Evolutionary conservation across 2,797 vertebrate species (phyloP), one percentile per base, ranked within the genome.

Genomic region (Poeciliopsis gracilis): DNA sequence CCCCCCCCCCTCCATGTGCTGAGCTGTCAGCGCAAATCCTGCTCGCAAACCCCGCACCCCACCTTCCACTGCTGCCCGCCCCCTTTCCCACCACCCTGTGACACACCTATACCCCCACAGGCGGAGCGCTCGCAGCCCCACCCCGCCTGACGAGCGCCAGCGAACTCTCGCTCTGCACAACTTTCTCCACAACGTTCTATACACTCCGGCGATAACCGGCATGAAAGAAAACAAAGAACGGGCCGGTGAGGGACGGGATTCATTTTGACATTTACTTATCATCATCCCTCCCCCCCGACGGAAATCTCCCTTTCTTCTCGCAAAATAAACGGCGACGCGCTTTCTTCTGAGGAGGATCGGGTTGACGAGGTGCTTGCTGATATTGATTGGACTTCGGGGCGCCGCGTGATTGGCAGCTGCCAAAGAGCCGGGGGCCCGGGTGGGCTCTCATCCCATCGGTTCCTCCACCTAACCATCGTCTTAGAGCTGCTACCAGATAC

Each of bases 101-200:
- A 94, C 92, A 93, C 92, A 93, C 92, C 93, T 93, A 89, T 87
- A 82, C 84, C 91, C 82, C 85, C 78, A 10, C 82, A 87, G 87
- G 80, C 82, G 93, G 86, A 82, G 81, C 85, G 81, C 79, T 84
- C n/a, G 49, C 61, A n/a, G 63, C 82, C 86, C 13, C 83, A 72
- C 41, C 87, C 81, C 74, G 53, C 43, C 12, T 59, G 25, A 51
- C 49, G 20, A 77, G 77, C 76, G 23, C 81, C 84, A 85, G n/a
- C 61, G 72, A 61, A 8, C 75, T 0, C 71, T 81, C 55, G n/a
- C 0, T 18, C 75, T 28, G 36, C 67, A 36, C 84, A 92, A 91
- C 81, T 90, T 91, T 79, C 69, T 46, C 38, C 71, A 33, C 72
- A 78, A 45, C 75, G 28, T 38, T 57, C 30, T 69, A 76, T 61